A percentile compares a stretch with the other conserved stretches of the same genome.
Conservation (phyloP, 2,888 invertebrate genomes). For the Gari tellinella region DNA sequence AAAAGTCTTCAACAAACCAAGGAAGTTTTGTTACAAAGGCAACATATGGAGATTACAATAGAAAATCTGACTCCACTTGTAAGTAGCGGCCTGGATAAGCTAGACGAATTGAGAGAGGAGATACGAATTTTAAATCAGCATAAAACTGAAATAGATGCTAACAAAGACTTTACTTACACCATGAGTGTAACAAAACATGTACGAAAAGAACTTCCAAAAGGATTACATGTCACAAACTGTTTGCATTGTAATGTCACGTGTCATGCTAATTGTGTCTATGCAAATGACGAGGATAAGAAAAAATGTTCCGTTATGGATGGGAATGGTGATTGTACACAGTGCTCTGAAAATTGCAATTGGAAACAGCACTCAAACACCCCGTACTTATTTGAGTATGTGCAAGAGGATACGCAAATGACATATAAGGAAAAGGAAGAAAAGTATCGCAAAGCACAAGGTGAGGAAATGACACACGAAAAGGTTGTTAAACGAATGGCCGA, state of each 20-base stretch:
- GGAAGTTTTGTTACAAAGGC: constrained; percentile 53
- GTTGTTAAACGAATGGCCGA: constrained; percentile 24
- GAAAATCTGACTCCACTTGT: constrained; percentile 34
- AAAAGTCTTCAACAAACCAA: constrained; percentile 59
- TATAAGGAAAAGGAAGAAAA: constrained; percentile 53
- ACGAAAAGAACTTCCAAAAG: constrained; percentile 33
- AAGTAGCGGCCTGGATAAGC: constrained; percentile 31
- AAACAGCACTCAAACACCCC: constrained; percentile 36
- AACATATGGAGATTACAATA: constrained; percentile 49
- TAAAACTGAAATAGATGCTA: constrained; percentile 36
- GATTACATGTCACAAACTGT: constrained; percentile 56
- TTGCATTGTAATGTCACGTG: constrained; percentile 46
- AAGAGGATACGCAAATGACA: constrained; percentile 40
- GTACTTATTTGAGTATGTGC: constrained; percentile 14
- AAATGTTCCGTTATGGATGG: constrained; percentile 43
- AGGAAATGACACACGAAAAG: constrained; percentile 23
- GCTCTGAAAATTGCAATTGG: constrained; percentile 45
- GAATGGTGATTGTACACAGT: constrained; percentile 34
- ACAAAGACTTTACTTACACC: constrained; percentile 46
- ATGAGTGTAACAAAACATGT: constrained; percentile 34
- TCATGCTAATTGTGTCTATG: constrained; percentile 35
- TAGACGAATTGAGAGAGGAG: constrained; percentile 29
- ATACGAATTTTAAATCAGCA: constrained; percentile 32
- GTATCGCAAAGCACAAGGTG: constrained; percentile 50
- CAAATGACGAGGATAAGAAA: constrained; percentile 40